These are phyloP conservation scores for Heterodera schachtii DNA, from an alignment of 1,140 invertebrate genomes.

Conservation along the genomic window DNA sequence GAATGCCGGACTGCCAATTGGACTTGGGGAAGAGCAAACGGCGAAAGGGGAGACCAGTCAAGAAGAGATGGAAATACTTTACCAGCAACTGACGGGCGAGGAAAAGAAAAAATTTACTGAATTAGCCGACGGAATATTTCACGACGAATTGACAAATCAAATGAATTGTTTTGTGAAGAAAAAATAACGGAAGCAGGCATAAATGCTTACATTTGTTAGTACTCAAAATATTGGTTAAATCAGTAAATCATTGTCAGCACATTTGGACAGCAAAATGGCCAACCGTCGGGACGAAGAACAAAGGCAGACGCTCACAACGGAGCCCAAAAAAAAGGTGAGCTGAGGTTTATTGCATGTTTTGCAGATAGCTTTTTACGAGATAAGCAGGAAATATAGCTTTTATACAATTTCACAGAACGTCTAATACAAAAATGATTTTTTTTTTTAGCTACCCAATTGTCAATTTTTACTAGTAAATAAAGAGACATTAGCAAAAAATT, in stretches of 20 bases:
- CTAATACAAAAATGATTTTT: too few species aligned
- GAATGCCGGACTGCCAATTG: conserved; percentile 31
- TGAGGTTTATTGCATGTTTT: too few species aligned
- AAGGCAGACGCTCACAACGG: not conserved
- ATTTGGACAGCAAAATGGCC: too few species aligned
- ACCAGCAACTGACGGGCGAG: conserved; percentile 37
- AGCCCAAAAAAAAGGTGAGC: not conserved
- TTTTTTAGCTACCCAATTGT: too few species aligned
- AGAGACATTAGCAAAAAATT: too few species aligned
- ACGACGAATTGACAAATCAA: conserved; percentile 5
- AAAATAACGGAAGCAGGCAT: conserved; percentile 2
- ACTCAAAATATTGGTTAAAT: too few species aligned
- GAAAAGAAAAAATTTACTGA: conserved; percentile 43
- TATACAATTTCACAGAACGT: too few species aligned
- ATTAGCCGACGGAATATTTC: conserved; percentile 46
- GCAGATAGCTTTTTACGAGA: too few species aligned
- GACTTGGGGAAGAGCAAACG: conserved; percentile 15
- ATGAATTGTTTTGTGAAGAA: conserved; percentile 35
- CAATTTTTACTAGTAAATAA: too few species aligned
- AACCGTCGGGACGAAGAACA: not conserved
- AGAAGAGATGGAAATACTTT: conserved; percentile 48
- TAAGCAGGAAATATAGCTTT: too few species aligned
- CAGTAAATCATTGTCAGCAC: too few species aligned
- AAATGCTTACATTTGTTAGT: too few species aligned
- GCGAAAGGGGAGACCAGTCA: conserved; percentile 30